Evolutionary conservation across 1,140 invertebrate genomes (phyloP).

Genomic region (Drosophila ironensis): DNA sequence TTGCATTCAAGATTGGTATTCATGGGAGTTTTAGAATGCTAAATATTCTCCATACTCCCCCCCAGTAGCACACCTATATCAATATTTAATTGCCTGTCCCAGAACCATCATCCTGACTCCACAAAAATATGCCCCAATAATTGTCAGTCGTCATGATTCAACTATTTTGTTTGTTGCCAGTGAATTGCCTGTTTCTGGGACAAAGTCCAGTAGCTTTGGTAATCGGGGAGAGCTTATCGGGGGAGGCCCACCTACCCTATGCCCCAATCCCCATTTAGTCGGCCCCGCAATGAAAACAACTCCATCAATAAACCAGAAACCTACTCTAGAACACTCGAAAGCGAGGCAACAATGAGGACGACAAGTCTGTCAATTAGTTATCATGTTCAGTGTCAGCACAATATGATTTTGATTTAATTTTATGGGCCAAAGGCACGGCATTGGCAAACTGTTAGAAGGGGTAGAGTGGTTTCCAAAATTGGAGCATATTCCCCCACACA

Average conservation of each 20-base stretch:
- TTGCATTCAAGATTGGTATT: too few relatives aligned
- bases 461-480: too few relatives aligned
- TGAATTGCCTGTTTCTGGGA: slow-evolving; percentile 32
- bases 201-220: slow-evolving; percentile 19
- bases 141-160: slow-evolving; percentile 17
- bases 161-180: slow-evolving; percentile 48
- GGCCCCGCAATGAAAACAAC: slow-evolving; percentile 29
- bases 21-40: neutral
- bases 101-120: slow-evolving; percentile 6
- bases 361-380: slow-evolving; percentile 74
- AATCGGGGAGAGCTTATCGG: slow-evolving; percentile 50
- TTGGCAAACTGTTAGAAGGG: neutral
- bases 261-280: neutral
- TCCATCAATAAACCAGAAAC: slow-evolving; percentile 44
- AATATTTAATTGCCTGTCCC: neutral
- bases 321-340: slow-evolving; percentile 32
- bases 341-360: slow-evolving; percentile 37
- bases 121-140: slow-evolving; percentile 3
- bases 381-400: slow-evolving; percentile 72
- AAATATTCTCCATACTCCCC: too few relatives aligned
- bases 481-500: too few relatives aligned
- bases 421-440: slow-evolving; percentile 34
- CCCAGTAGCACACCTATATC: neutral
- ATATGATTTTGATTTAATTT: slow-evolving; percentile 76
- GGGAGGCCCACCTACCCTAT: neutral